Evolutionary conservation across 2,113 vertebrate species (phyloP), one percentile per base, ranked within the genome.

Genomic region (Laticauda laticaudata): DNA sequence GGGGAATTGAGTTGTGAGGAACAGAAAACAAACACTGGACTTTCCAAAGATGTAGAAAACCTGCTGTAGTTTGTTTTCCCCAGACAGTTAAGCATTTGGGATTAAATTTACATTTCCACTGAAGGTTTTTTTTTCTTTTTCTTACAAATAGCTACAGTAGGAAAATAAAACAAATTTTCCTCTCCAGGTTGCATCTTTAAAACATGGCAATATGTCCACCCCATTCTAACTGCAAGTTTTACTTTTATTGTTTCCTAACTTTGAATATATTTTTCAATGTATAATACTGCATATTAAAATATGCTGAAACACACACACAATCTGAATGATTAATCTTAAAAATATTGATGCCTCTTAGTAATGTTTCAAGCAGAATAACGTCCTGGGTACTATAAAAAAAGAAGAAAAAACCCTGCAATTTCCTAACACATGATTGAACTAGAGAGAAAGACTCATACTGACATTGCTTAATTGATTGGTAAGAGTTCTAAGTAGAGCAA

Each of bases 341-440:
- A 51, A 29, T 85, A 39, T 39, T 59, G 26, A 55, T 90, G 69
- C 55, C 20, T 61, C 55, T 90, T 85, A 54, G 53, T 48, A 55
- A 57, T 7, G 45, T 92, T 92, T 89, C 43, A 51, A 51, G 55
- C 55, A 39, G 43, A 90, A 86, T 86, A 86, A 90, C 56, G 23
- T 18, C 51, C 0, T n/a, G 45, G 45, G 15, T 86, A 39, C 18
- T 69, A 18, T 8, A 34, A n/a, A 39, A 53, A 23, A 11, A 39
- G 39, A 21, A 12, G 2, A 0, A 0, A 43, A 0, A 10, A 6
- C 69, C 69, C 86, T 94, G 86, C 94, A 94, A 91, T 95, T 96
- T 96, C 93, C 92, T 95, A 93, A 95, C 95, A 95, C 93, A 95
- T 95, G 95, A 91, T 91, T 91, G 89, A 94, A 94, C 1, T n/a